Conservation (phyloP, 2,113 vertebrate genomes). For the Mungos mungo region DNA sequence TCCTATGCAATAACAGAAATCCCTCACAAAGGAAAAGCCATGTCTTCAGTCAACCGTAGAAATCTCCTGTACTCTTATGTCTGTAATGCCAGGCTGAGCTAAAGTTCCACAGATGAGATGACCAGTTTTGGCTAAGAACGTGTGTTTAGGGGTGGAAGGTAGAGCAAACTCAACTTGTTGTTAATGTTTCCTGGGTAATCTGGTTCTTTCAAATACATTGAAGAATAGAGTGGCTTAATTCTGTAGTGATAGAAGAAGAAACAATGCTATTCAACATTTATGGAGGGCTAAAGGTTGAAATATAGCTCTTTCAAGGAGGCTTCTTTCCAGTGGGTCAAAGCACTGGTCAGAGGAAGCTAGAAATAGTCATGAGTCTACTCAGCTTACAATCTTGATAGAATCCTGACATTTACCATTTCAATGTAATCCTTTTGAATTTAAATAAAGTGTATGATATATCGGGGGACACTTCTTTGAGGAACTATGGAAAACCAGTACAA, state of each 20-base stretch:
- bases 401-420: background rate
- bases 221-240: background rate
- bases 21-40: background rate
- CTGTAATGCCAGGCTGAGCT: background rate
- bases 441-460: background rate
- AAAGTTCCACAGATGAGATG: background rate
- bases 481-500: background rate
- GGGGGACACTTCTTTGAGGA: background rate
- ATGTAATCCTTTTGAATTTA: background rate
- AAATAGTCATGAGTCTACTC: background rate
- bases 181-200: background rate
- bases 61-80: background rate
- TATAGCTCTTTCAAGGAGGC: background rate
- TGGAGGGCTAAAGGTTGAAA: background rate
- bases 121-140: background rate
- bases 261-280: background rate
- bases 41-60: background rate
- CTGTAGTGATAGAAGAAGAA: background rate
- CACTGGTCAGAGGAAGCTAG: background rate
- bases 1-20: background rate
- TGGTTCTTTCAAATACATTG: background rate
- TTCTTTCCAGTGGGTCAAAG: background rate
- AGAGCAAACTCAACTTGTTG: background rate
- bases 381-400: background rate
- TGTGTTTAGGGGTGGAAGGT: background rate